phyloP scores from a whole-genome alignment of 2,888 invertebrate genomes.

The Exephanes ischioxanthus region DNA sequence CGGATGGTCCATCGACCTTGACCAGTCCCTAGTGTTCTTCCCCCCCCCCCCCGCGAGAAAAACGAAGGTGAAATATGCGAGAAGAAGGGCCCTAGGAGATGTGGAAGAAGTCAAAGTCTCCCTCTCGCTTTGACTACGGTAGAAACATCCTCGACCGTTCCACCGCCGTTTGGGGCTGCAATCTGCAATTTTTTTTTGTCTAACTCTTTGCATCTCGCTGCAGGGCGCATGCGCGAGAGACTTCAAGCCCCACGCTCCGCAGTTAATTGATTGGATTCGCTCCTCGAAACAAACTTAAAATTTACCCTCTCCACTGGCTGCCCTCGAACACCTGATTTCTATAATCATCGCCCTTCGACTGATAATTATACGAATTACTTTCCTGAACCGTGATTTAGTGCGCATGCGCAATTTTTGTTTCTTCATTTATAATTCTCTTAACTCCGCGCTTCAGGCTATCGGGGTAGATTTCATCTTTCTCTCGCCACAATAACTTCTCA shows the following conservation, averaged over 20 bases:
- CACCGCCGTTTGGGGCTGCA: slow-evolving; percentile 3
- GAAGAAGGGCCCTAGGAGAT: not conserved
- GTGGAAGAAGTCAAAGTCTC: slow-evolving; percentile 29
- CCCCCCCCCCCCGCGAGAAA: slow-evolving; percentile 7
- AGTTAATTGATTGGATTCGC: slow-evolving; percentile 43
- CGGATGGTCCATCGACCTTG: slow-evolving; percentile 40
- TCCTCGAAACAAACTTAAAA: slow-evolving; percentile 29
- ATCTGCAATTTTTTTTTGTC: not conserved
- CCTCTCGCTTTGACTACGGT: not conserved
- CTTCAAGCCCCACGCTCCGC: slow-evolving; percentile 8
- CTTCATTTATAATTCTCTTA: slow-evolving; percentile 10
- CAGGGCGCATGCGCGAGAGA: slow-evolving; percentile 12
- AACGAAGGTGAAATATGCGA: slow-evolving; percentile 22
- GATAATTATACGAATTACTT: slow-evolving; percentile 50
- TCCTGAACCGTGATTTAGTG: slow-evolving; percentile 36
- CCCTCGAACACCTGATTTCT: slow-evolving; percentile 20
- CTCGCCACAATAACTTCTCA: slow-evolving; percentile 6
- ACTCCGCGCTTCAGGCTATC: not conserved
- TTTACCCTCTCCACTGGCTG: slow-evolving; percentile 9
- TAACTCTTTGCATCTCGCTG: slow-evolving; percentile 3
- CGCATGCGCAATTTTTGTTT: not conserved
- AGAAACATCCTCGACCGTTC: not conserved
- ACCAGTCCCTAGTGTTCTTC: slow-evolving; percentile 30
- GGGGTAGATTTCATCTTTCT: slow-evolving; percentile 6
- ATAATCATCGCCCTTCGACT: slow-evolving; percentile 46